Evolutionary conservation across 2,888 invertebrate species (phyloP).

Genomic region (Thereva nobilitata): DNA sequence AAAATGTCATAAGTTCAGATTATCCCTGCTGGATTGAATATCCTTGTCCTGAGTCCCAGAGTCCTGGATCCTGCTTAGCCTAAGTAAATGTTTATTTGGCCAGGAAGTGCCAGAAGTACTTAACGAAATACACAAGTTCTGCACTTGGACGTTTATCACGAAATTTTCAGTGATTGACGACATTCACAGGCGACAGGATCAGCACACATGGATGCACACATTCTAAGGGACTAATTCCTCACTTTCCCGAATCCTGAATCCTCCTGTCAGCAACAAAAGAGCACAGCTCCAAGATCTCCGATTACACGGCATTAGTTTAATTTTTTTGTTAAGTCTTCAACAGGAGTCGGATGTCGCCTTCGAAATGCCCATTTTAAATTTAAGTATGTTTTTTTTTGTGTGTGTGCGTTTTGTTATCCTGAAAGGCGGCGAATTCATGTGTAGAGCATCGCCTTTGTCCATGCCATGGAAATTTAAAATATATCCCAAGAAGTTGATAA

Average conservation of each 20-base stretch:
- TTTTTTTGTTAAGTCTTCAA: slow-evolving; percentile 5
- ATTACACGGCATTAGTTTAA: slow-evolving; percentile 35
- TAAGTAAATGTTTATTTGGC: slow-evolving; percentile 34
- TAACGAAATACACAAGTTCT: slow-evolving; percentile 21
- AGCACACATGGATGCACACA: slow-evolving; percentile 22
- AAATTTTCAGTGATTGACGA: slow-evolving; percentile 27
- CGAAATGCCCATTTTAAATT: slow-evolving; percentile 15
- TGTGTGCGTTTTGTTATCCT: slow-evolving; percentile 20
- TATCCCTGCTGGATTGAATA: slow-evolving; percentile 6
- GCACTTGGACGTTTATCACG: slow-evolving; percentile 21
- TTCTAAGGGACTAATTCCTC: slow-evolving; percentile 12
- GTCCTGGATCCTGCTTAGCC: slow-evolving; percentile 44
- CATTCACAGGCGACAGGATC: slow-evolving; percentile 30
- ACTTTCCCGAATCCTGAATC: slow-evolving; percentile 21
- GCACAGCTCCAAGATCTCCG: slow-evolving; percentile 30
- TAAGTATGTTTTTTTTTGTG: slow-evolving; percentile 18
- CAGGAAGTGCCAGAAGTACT: slow-evolving; percentile 32
- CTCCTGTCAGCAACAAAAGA: slow-evolving; percentile 27
- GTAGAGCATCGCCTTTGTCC: too few species aligned
- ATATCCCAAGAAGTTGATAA: slow-evolving; percentile 32
- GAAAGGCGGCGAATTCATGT: not conserved
- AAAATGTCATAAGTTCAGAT: slow-evolving; percentile 64
- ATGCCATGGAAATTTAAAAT: too few species aligned
- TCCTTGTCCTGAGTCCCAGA: slow-evolving; percentile 34
- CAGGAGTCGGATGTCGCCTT: slow-evolving; percentile 25